phyloP scores from a whole-genome alignment of 2,113 vertebrate genomes.

The Podarcis muralis region DNA sequence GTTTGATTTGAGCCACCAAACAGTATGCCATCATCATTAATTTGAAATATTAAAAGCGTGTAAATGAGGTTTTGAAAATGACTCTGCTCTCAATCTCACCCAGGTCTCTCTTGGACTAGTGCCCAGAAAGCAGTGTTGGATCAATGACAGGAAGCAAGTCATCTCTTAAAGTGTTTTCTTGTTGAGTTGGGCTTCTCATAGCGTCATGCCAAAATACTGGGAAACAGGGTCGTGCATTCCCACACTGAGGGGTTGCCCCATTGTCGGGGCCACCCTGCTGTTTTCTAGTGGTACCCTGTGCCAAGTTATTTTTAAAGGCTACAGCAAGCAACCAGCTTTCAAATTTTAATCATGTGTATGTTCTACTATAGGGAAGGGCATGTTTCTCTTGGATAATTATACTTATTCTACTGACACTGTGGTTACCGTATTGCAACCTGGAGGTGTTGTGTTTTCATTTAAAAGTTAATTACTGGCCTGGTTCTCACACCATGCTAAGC shows the following conservation, averaged over 20 bases:
- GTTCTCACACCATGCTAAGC: too few species aligned
- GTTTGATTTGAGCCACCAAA: not conserved
- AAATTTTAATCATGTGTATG: not conserved
- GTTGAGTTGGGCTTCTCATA: not conserved
- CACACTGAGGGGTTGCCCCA: not conserved
- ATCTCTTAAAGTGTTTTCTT: not conserved
- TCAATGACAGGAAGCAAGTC: not conserved
- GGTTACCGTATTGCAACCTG: not conserved
- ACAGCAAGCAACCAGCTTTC: not conserved
- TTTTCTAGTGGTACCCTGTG: slow-evolving; percentile 7
- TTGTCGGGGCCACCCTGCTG: not conserved
- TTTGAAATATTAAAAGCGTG: slow-evolving; percentile 29
- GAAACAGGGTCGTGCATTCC: not conserved
- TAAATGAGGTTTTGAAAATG: not conserved
- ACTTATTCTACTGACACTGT: not conserved
- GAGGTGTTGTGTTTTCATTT: not conserved
- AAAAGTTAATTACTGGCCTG: not conserved
- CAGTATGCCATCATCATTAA: not conserved
- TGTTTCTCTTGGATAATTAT: not conserved
- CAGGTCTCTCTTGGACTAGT: not conserved
- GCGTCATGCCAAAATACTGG: not conserved
- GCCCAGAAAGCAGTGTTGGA: not conserved
- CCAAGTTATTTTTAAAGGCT: not conserved
- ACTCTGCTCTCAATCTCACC: not conserved
- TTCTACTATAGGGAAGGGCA: not conserved